These are phyloP conservation scores for Physella acuta DNA, from an alignment of 1,140 invertebrate genomes.

Conservation along the genomic window DNA sequence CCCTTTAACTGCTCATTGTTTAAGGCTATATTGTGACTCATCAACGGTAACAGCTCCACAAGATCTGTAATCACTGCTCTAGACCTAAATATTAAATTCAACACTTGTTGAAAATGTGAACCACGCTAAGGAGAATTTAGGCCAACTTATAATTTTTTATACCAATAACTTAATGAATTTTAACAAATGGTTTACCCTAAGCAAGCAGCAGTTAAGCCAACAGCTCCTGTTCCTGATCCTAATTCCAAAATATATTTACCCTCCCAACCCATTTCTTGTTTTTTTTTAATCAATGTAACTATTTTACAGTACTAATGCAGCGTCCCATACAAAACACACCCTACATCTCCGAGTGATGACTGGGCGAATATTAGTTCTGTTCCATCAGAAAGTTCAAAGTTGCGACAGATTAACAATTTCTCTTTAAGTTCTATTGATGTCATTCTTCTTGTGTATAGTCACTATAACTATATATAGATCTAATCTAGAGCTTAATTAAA, in stretches of 20 bases:
- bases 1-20: conserved; percentile 67
- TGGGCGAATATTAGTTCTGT: conserved; percentile 46
- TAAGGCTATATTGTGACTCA: conserved; percentile 68
- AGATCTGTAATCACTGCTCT: conserved; percentile 73
- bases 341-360: conserved; percentile 70
- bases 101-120: background rate
- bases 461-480: too few relatives aligned
- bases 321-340: conserved; percentile 82
- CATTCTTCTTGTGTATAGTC: background rate
- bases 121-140: background rate
- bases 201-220: conserved; percentile 71
- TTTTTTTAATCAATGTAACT: conserved; percentile 66
- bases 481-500: too few relatives aligned
- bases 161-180: background rate
- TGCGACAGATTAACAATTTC: conserved; percentile 44
- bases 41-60: conserved; percentile 67
- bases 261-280: conserved; percentile 62
- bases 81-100: conserved; percentile 63
- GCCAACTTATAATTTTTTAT: background rate
- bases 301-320: conserved; percentile 72
- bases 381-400: conserved; percentile 45
- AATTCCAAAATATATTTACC: conserved; percentile 67
- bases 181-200: conserved; percentile 65
- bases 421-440: conserved; percentile 35
- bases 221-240: conserved; percentile 73